Percentiles rank a stretch among this genome's conserved stretches.
phyloP scores from a whole-genome alignment of 2,797 vertebrate genomes.

The Synaphobranchus kaupii region DNA sequence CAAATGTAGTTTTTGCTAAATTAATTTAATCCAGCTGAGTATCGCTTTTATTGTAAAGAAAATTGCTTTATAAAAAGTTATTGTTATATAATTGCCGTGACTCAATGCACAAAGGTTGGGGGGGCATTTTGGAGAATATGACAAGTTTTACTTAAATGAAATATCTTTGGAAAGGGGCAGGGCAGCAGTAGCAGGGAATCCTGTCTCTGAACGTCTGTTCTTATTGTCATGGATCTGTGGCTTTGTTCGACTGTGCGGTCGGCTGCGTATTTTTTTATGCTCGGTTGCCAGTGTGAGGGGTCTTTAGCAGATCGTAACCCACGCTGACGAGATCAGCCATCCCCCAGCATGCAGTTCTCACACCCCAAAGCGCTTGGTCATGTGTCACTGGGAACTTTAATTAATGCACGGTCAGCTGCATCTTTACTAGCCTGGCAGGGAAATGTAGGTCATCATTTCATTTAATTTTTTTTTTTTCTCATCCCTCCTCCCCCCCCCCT shows the following conservation, averaged over 20 bases:
- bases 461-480: neutral
- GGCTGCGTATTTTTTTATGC: neutral
- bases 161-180: constrained; percentile 33
- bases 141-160: no score
- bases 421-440: neutral
- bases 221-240: neutral
- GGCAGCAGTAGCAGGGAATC: neutral
- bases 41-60: neutral
- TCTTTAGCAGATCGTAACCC: neutral
- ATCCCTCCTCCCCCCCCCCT: neutral
- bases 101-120: no score
- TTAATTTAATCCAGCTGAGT: no score
- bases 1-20: no score
- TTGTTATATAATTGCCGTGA: neutral
- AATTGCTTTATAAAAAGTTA: neutral
- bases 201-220: neutral
- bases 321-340: neutral
- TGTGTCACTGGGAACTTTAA: neutral
- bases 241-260: neutral
- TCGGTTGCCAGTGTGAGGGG: neutral
- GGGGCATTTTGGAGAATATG: neutral
- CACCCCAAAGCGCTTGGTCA: neutral
- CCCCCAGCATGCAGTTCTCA: neutral
- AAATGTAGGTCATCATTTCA: neutral
- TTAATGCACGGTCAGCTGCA: neutral